These are phyloP conservation scores for Oeneis ivallda DNA, from an alignment of 2,888 invertebrate genomes.

Conservation along the genomic window DNA sequence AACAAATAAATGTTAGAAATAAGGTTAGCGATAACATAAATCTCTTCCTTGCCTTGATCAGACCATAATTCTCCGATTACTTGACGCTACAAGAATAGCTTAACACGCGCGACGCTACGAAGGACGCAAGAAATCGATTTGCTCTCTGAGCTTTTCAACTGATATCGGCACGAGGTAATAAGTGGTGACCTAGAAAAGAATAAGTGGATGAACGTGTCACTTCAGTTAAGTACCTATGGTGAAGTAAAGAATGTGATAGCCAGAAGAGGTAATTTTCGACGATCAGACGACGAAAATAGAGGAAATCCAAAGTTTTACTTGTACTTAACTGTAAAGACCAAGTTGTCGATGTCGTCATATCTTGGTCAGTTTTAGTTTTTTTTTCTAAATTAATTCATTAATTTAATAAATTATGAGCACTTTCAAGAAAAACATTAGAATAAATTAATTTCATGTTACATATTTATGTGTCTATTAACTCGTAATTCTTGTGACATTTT, in stretches of 20 bases:
- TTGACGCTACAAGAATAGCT: conserved; percentile 5
- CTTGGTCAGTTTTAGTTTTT: too few relatives aligned
- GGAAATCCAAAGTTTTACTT: too few relatives aligned
- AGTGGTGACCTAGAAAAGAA: conserved; percentile 23
- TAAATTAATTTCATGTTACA: too few relatives aligned
- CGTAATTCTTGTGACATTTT: too few relatives aligned
- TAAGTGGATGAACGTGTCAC: conserved; percentile 12
- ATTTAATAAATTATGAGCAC: too few relatives aligned
- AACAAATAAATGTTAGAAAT: neutral
- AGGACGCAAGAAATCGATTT: conserved; percentile 19
- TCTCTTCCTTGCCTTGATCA: conserved; percentile 9
- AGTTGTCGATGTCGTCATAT: too few relatives aligned
- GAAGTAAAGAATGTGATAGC: neutral
- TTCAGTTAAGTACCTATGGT: neutral
- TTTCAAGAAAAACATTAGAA: too few relatives aligned
- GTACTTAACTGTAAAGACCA: too few relatives aligned
- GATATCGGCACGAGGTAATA: conserved; percentile 3
- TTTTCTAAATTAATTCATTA: too few relatives aligned
- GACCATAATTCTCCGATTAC: conserved; percentile 1
- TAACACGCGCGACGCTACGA: conserved; percentile 10
- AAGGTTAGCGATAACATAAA: conserved; percentile 7
- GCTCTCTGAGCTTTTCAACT: conserved; percentile 10
- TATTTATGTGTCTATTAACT: too few relatives aligned
- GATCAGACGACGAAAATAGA: too few relatives aligned
- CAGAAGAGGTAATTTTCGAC: too few relatives aligned